A percentile compares a stretch with the other conserved stretches of the same genome.
Conservation (phyloP, 1,140 invertebrate genomes). For the Acromyrmex charruanus region DNA sequence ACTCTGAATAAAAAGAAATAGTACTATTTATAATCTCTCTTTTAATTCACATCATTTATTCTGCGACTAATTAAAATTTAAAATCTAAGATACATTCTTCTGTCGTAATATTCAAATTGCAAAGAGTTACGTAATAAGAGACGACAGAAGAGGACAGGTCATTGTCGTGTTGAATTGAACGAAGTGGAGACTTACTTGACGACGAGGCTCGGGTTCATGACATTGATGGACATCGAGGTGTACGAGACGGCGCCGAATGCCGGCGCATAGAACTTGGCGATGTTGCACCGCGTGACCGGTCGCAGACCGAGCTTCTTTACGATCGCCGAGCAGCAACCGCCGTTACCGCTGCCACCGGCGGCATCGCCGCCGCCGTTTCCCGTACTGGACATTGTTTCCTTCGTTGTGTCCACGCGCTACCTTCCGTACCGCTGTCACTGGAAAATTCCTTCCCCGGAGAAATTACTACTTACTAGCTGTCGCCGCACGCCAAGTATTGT, state of each 20-base stretch:
- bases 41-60: background rate
- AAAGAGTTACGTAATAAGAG: conserved; percentile 38
- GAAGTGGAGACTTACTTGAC: conserved; percentile 83
- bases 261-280: conserved; percentile 89
- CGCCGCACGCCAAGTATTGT: background rate
- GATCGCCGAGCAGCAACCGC: conserved; percentile 56
- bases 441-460: too few species aligned
- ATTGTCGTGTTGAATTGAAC: background rate
- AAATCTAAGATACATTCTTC: background rate
- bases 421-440: background rate
- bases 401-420: background rate
- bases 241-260: conserved; percentile 88
- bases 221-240: conserved; percentile 88
- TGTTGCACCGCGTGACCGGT: conserved; percentile 87
- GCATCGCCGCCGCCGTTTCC: conserved; percentile 61
- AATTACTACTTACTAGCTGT: background rate
- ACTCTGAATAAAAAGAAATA: conserved; percentile 84
- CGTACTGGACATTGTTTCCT: conserved; percentile 70
- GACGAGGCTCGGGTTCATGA: conserved; percentile 89
- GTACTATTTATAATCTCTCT: background rate
- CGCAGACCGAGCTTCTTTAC: conserved; percentile 86
- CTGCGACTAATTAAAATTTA: background rate
- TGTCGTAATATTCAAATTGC: background rate
- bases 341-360: conserved; percentile 32
- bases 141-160: background rate